Evolutionary conservation across 2,888 invertebrate genomes (phyloP), one percentile per base, ranked within the genome.

Genomic region (Stenolophus ochropezus): DNA sequence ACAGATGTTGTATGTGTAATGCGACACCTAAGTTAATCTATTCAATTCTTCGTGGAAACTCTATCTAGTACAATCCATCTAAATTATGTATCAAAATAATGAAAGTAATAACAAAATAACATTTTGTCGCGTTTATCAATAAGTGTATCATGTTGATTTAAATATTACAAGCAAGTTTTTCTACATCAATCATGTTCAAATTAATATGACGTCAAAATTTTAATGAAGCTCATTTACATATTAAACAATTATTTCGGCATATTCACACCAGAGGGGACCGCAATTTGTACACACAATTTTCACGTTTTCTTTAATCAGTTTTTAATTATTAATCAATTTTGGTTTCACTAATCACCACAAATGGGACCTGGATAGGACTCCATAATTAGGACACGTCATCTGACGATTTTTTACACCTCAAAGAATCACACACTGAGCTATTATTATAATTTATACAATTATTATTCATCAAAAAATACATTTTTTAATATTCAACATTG

Each of bases 141-240:
- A 61, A 61, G 61, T 25, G 61, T 61, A 61, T 61, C 61, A 23
- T 61, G 61, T 61, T 61, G 23, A 61, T 61, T 61, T 61, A 61
- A 61, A 61, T 61, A 61, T 61, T 61, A 61, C 61, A 61, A 61
- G 61, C 61, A 61, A 61, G 61, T 61, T 61, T 61, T 61, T 61
- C 61, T 61, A 61, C 61, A 61, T 61, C 61, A 61, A 61, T 61
- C 61, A 61, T 61, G 61, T 61, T 61, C 61, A 61, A 61, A 61
- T 61, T 61, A 61, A 61, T 61, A 61, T 61, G 23, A 61, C 61
- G 61, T 61, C 61, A 61, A 61, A 61, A 61, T 61, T 61, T 61
- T 61, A 61, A 61, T 61, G 61, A 61, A 61, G 23, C 61, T 61
- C 61, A 61, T 61, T 61, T 61, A 20, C 61, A 61, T 61, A 61